Conservation (phyloP, 2,797 vertebrate species). For the Cottoperca gobio region DNA sequence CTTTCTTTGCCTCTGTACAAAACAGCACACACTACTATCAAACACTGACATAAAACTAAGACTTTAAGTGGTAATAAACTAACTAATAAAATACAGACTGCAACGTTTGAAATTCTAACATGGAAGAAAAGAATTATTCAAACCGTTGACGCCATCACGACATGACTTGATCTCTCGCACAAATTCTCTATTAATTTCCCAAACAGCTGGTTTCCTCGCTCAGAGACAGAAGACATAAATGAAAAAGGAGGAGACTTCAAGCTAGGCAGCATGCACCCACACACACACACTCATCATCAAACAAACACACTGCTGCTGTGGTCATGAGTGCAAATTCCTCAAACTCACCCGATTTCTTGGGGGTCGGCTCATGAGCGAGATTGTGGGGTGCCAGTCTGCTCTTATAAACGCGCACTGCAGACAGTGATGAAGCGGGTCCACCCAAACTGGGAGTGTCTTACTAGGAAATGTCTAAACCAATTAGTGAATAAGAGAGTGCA, state of each 20-base stretch:
- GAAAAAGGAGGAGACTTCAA: constrained; percentile 52
- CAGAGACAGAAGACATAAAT: constrained; percentile 41
- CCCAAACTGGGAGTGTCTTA: constrained; percentile 91
- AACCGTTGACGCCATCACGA: neutral
- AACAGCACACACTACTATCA: constrained; percentile 8
- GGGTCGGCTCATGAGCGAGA: constrained; percentile 86
- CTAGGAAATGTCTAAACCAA: constrained; percentile 86
- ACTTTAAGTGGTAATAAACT: neutral
- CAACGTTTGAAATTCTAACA: neutral
- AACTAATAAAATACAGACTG: neutral
- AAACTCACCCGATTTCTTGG: constrained; percentile 90
- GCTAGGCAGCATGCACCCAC: constrained; percentile 77
- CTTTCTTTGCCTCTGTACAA: constrained; percentile 18
- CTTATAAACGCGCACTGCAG: constrained; percentile 84
- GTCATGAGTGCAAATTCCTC: constrained; percentile 41
- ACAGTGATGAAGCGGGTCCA: constrained; percentile 76
- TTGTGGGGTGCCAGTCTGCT: constrained; percentile 66
- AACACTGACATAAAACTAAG: constrained; percentile 13
- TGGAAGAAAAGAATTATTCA: constrained; percentile 5
- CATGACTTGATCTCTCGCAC: neutral
- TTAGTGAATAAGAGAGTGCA: constrained; percentile 83
- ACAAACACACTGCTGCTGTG: constrained; percentile 27
- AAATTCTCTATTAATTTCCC: constrained; percentile 7
- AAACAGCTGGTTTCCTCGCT: constrained; percentile 30
- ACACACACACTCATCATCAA: constrained; percentile 21